Conservation (phyloP, 2,888 invertebrate genomes). For the Isoperla grammatica region DNA sequence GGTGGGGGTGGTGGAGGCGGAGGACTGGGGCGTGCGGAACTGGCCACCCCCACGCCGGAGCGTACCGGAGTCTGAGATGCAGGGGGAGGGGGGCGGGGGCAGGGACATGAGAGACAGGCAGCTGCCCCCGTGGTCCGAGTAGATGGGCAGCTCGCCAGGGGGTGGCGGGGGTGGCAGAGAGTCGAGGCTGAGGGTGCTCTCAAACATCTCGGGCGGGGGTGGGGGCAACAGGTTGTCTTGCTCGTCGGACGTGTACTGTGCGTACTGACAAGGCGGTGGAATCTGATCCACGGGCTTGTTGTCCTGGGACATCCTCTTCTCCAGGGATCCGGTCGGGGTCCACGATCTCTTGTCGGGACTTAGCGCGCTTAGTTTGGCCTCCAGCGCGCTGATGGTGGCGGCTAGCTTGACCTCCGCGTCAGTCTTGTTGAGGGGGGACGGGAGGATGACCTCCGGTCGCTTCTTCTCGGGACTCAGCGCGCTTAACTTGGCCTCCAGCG, state of each 20-base stretch:
- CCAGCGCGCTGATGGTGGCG: conserved; percentile 15
- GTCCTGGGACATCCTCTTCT: conserved; percentile 24
- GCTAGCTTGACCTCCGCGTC: conserved; percentile 8
- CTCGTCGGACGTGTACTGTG: conserved; percentile 45
- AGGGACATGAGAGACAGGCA: conserved; percentile 63
- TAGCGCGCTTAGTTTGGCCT: conserved; percentile 8
- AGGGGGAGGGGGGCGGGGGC: conserved; percentile 62
- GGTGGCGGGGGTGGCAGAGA: conserved; percentile 76
- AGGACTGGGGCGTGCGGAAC: conserved; percentile 24
- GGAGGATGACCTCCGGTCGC: too few species aligned
- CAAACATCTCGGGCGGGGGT: conserved; percentile 68
- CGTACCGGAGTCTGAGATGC: conserved; percentile 23
- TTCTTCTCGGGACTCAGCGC: conserved; percentile 3
- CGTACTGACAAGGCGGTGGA: conserved; percentile 40
- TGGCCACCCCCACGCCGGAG: conserved; percentile 9
- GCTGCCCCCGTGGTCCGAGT: conserved; percentile 60
- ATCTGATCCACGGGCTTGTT: conserved; percentile 34
- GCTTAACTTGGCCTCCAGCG: conserved; percentile 10
- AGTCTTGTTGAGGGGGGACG: too few species aligned
- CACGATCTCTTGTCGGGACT: conserved; percentile 6
- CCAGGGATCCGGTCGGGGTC: conserved; percentile 8
- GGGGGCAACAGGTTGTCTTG: conserved; percentile 51
- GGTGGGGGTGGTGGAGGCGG: conserved; percentile 26
- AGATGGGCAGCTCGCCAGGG: conserved; percentile 51
- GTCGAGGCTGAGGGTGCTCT: conserved; percentile 71